These are phyloP conservation scores for Drosophila athabasca DNA, from an alignment of 1,140 invertebrate genomes.

Conservation along the genomic window DNA sequence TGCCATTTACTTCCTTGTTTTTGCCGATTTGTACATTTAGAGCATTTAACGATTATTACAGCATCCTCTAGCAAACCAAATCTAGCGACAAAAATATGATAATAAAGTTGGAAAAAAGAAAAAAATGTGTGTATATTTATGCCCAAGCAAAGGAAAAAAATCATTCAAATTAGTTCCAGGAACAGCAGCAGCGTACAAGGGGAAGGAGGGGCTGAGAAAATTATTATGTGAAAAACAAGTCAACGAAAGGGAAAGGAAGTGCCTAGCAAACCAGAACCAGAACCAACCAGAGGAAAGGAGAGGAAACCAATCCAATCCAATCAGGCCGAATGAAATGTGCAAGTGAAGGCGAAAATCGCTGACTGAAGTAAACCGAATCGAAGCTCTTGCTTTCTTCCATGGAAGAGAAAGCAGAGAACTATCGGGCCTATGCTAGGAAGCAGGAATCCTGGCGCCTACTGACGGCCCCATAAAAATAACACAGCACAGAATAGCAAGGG, in stretches of 20 bases:
- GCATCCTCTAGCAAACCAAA: conserved; percentile 7
- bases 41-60: conserved; percentile 56
- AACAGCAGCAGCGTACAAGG: conserved; percentile 16
- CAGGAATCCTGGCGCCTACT: conserved; percentile 74
- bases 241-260: conserved; percentile 44
- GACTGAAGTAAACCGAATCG: conserved; percentile 32
- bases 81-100: conserved; percentile 66
- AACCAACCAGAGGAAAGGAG: neutral
- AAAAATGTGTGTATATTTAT: conserved; percentile 57
- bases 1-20: conserved; percentile 1
- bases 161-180: conserved; percentile 74
- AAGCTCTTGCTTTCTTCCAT: neutral
- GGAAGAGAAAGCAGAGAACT: conserved; percentile 10
- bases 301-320: conserved; percentile 63
- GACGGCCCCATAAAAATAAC: conserved; percentile 75
- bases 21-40: conserved; percentile 16
- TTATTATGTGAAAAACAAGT: conserved; percentile 47
- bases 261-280: neutral
- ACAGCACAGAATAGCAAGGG: conserved; percentile 36
- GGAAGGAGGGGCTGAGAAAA: neutral
- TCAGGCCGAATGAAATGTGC: conserved; percentile 68
- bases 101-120: conserved; percentile 56
- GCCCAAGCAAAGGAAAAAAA: conserved; percentile 37
- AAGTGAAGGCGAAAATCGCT: conserved; percentile 73
- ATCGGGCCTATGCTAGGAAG: conserved; percentile 63